Percentiles rank a stretch among this genome's conserved stretches.
Conservation (phyloP, 2,888 invertebrate genomes). For the Acanthopleura granulata region DNA sequence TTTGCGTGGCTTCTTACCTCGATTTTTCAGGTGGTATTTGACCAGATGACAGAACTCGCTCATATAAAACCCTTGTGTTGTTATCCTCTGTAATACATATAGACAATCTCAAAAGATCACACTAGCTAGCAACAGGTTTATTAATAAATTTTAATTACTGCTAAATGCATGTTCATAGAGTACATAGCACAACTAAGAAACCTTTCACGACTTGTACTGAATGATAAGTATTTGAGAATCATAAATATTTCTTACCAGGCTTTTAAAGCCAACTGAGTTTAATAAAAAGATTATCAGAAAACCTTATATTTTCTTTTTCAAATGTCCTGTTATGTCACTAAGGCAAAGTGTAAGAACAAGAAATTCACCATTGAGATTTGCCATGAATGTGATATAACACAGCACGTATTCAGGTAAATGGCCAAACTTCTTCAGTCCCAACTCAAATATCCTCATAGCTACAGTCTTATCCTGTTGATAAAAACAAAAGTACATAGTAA, state of each 20-base stretch:
- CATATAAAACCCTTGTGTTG: slow-evolving; percentile 98
- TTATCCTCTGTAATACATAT: slow-evolving; percentile 88
- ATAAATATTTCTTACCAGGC: too few relatives aligned
- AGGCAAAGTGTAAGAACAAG: neutral
- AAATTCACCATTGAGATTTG: slow-evolving; percentile 89
- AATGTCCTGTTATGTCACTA: too few relatives aligned
- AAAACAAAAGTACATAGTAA: neutral
- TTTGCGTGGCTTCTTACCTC: slow-evolving; percentile 74
- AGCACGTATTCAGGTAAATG: slow-evolving; percentile 95
- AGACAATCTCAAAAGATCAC: too few relatives aligned
- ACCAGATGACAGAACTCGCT: slow-evolving; percentile 93
- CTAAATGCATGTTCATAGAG: too few relatives aligned
- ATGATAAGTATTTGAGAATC: too few relatives aligned
- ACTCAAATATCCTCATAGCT: slow-evolving; percentile 79
- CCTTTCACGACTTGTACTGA: too few relatives aligned
- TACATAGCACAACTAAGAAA: too few relatives aligned
- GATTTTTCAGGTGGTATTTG: slow-evolving; percentile 92
- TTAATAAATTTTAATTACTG: too few relatives aligned
- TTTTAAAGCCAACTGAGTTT: too few relatives aligned
- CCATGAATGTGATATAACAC: slow-evolving; percentile 94
- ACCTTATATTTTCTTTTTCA: too few relatives aligned
- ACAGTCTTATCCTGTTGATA: slow-evolving; percentile 64
- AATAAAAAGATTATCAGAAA: too few relatives aligned
- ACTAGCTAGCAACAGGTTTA: too few relatives aligned
- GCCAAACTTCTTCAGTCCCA: slow-evolving; percentile 96